Conservation (phyloP, 1,140 invertebrate genomes). For the Pseudomyrmex pallidus region DNA sequence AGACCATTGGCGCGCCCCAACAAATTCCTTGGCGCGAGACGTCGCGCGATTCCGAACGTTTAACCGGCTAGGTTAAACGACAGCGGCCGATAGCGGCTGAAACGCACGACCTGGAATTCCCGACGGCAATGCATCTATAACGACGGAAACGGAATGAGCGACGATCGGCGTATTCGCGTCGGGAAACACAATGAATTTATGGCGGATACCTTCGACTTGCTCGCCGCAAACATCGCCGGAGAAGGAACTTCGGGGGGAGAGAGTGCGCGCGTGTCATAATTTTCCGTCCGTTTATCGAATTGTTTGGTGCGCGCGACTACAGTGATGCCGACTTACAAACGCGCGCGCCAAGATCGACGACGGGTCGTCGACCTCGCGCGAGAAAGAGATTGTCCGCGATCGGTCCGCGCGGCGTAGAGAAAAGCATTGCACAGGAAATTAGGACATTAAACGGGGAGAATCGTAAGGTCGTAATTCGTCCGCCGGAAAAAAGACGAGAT, state of each 20-base stretch:
- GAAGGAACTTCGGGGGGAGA: background rate
- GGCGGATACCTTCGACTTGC: constrained; percentile 15
- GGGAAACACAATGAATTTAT: constrained; percentile 58
- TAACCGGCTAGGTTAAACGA: constrained; percentile 59
- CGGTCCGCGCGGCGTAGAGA: constrained; percentile 28
- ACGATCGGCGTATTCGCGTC: constrained; percentile 48
- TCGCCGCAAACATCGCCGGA: constrained; percentile 1
- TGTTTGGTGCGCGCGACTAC: constrained; percentile 9
- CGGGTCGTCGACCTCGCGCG: background rate
- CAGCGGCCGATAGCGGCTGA: constrained; percentile 21
- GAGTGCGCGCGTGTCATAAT: background rate
- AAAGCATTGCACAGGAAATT: constrained; percentile 45
- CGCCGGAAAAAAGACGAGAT: constrained; percentile 41
- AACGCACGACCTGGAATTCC: constrained; percentile 57
- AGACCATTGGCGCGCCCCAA: constrained; percentile 71
- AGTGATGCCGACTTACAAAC: constrained; percentile 28
- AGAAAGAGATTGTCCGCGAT: constrained; percentile 18
- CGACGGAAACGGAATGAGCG: constrained; percentile 43
- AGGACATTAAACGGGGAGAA: constrained; percentile 53
- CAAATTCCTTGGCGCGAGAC: constrained; percentile 74
- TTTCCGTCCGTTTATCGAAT: constrained; percentile 15
- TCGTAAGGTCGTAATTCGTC: constrained; percentile 62
- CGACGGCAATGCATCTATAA: constrained; percentile 41
- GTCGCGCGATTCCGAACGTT: constrained; percentile 66
- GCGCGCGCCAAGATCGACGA: constrained; percentile 41